Evolutionary conservation across 2,888 invertebrate genomes (phyloP).

Genomic region (Eurytoma adleriae): DNA sequence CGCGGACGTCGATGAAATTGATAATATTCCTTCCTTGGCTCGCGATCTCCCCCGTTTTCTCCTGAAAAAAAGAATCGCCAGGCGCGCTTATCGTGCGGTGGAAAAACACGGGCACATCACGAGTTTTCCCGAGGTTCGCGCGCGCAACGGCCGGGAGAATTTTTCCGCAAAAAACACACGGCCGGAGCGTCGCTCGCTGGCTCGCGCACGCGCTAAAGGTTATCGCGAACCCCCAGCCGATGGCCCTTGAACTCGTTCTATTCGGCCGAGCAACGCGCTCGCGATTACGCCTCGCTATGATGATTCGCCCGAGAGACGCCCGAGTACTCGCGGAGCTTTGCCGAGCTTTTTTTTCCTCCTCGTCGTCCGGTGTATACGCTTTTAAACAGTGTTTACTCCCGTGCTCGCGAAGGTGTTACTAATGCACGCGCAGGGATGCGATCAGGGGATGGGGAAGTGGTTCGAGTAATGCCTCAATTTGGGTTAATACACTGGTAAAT

Average conservation of each 20-base stretch:
- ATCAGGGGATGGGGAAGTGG: background rate
- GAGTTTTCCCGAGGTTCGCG: background rate
- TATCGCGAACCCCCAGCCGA: slow-evolving; percentile 42
- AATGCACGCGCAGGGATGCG: too few species aligned
- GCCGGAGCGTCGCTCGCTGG: background rate
- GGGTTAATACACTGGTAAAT: too few species aligned
- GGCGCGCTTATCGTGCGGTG: slow-evolving; percentile 1
- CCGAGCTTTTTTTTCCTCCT: too few species aligned
- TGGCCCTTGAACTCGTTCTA: slow-evolving; percentile 49
- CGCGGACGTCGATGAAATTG: too few species aligned
- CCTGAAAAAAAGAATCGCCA: background rate
- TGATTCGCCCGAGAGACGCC: background rate
- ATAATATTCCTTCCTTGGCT: too few species aligned
- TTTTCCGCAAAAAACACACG: slow-evolving; percentile 35
- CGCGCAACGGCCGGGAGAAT: background rate
- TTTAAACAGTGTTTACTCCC: background rate
- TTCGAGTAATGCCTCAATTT: background rate
- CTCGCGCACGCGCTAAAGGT: background rate
- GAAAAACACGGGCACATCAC: slow-evolving; percentile 16
- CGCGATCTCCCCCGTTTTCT: background rate
- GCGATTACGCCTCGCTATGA: slow-evolving; percentile 8
- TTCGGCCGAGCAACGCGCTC: slow-evolving; percentile 2
- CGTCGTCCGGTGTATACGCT: background rate
- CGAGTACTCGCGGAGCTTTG: too few species aligned
- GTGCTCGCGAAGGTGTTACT: background rate